Base-by-base conservation (phyloP, 2,113 vertebrate genomes). In the Pao palembangensis region DNA sequence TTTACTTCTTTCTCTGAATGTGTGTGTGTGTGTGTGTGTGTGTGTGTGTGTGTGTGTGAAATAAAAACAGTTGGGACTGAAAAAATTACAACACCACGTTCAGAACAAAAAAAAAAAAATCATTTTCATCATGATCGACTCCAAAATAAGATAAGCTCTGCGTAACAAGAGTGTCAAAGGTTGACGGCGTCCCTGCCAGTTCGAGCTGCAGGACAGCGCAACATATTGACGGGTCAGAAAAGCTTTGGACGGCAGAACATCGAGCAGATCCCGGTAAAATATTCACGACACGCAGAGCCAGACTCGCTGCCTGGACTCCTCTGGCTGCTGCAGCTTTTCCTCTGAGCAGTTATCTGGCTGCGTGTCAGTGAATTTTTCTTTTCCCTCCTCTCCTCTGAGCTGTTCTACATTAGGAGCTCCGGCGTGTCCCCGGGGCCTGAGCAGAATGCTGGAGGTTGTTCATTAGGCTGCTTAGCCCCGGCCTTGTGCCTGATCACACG, bases 361-460 rank as follows among this genome's bases (percentile, higher is more conserved):
- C 19, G 46, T 71, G 75, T 71, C 79, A 64, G 68, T 63, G 20
- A 48, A 41, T 76, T 64, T 67, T 70, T 48, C 48, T 54, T 58
- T 64, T 65, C 51, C 68, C 64, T 58, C 67, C 64, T 66, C 51
- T 59, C 62, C 60, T 64, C 74, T 77, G 66, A 78, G 75, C 76
- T 72, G 75, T 64, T 75, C 64, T 76, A 78, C 80, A 85, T 85
- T 72, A 79, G 80, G 80, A 76, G 80, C 83, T 79, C 67, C 78
- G 70, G 75, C 48, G 2, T 47, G 25, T 82, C 78, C 80, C 79
- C 10, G 1, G 80, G 73, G 76, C 67, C 67, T 12, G 57, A 80
- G 75, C 67, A 85, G 85, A 86, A 87, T 83, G 69, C 70, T 3
- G 51, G 67, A 81, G 84, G 84, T 83, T 89, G 85, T 86, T 87